Evolutionary conservation across 35 echinoderm and acorn worm species (phyloP).

Genomic region (Ophiothrix spiculata): DNA sequence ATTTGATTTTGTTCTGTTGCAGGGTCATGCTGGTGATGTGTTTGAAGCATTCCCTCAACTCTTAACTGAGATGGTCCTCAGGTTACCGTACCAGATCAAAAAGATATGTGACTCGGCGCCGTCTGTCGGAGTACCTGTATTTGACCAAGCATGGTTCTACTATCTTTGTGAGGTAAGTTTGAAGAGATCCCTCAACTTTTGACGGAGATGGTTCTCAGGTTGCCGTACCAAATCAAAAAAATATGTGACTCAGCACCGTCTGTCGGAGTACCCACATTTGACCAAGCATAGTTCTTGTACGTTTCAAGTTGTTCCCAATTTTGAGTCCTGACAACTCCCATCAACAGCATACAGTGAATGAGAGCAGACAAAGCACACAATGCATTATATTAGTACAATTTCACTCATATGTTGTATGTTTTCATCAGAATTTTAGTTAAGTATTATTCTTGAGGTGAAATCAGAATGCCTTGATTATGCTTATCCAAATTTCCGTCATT

Average conservation of each 20-base stretch:
- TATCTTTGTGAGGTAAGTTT: neutral
- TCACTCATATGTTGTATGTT: no score
- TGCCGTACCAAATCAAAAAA: conserved; percentile 99
- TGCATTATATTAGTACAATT: no score
- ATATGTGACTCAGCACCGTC: conserved; percentile 81
- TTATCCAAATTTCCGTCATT: neutral
- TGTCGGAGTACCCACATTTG: conserved; percentile 85
- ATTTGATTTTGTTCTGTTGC: conserved; percentile 5
- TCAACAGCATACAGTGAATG: no score
- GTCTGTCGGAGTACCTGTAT: conserved; percentile 76
- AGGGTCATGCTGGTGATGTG: conserved; percentile 98
- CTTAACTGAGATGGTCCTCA: conserved; percentile 89
- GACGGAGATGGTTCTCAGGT: conserved; percentile 88
- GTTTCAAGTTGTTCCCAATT: no score
- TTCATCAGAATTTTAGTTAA: neutral
- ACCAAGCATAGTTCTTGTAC: no score
- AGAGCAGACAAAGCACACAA: no score
- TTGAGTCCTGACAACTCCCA: no score
- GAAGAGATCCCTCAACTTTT: conserved; percentile 91
- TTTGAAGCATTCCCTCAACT: conserved; percentile 97
- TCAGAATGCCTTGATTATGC: neutral
- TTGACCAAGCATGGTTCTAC: conserved; percentile 61
- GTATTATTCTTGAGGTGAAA: neutral
- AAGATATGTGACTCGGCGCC: conserved; percentile 94
- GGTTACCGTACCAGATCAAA: conserved; percentile 98